Conservation (phyloP, 2,113 vertebrate genomes). For the Pogonocichla stellata region DNA sequence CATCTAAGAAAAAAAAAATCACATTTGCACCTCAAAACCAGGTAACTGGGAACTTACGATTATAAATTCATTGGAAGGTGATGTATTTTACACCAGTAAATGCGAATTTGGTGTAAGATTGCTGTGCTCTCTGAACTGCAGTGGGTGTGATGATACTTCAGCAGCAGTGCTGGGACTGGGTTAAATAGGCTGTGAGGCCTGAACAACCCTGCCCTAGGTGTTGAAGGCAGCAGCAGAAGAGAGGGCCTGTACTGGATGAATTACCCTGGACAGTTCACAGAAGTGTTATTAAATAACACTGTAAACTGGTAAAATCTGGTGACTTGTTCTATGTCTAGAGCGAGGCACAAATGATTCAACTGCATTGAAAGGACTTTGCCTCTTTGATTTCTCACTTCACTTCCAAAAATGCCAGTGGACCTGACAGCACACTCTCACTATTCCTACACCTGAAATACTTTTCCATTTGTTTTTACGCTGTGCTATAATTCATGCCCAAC, state of each 20-base stretch:
- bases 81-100: not conserved
- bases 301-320: not conserved
- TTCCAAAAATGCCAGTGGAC: not conserved
- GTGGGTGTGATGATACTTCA: not conserved
- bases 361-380: not conserved
- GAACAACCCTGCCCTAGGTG: not conserved
- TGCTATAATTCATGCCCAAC: not conserved
- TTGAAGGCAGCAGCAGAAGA: not conserved
- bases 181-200: not conserved
- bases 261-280: not conserved
- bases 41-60: not conserved
- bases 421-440: not conserved
- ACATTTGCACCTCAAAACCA: constrained; percentile 46
- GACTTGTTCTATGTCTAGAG: not conserved
- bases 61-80: not conserved
- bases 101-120: not conserved
- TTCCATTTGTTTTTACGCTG: not conserved
- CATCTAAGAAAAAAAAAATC: not conserved
- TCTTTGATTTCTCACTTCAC: not conserved
- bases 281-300: not conserved
- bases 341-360: not conserved
- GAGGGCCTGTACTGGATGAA: not conserved
- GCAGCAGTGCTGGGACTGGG: not conserved
- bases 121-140: not conserved
- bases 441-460: not conserved